These are phyloP conservation scores for Antedon mediterranea DNA, from an alignment of 53 echinoderm and acorn worm genomes.

Conservation along the genomic window DNA sequence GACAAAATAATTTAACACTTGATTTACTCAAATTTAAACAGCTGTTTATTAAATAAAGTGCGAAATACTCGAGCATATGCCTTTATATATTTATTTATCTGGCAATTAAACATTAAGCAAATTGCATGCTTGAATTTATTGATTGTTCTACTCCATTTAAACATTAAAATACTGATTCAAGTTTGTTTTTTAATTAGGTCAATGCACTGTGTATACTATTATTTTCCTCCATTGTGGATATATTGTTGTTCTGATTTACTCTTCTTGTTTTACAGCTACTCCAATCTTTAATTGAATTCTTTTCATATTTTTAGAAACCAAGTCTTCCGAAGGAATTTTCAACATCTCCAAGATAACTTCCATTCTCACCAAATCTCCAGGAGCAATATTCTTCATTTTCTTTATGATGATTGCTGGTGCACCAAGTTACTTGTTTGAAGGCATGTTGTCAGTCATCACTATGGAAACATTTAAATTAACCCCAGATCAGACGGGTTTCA, in stretches of 20 bases:
- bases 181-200: no score
- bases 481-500: constrained; percentile 32
- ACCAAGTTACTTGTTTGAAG: constrained; percentile 26
- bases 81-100: no score
- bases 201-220: no score
- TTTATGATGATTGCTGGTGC: constrained; percentile 27
- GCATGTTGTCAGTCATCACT: constrained; percentile 37
- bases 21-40: no score
- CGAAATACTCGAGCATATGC: no score
- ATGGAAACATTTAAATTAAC: constrained; percentile 43
- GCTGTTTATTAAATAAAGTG: no score
- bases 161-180: no score
- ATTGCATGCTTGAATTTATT: no score
- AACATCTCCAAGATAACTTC: constrained; percentile 22
- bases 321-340: constrained; percentile 30
- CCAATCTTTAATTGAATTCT: neutral
- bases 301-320: constrained; percentile 4
- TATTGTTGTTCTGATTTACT: neutral
- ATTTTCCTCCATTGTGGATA: no score
- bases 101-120: no score
- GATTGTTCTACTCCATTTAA: no score
- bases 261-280: neutral
- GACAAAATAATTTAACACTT: no score
- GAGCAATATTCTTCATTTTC: constrained; percentile 38
- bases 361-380: constrained; percentile 30